A percentile compares a stretch with the other conserved stretches of the same genome.
These are phyloP conservation scores for Eospalax fontanierii DNA, from an alignment of 2,797 vertebrate genomes.

Conservation along the genomic window DNA sequence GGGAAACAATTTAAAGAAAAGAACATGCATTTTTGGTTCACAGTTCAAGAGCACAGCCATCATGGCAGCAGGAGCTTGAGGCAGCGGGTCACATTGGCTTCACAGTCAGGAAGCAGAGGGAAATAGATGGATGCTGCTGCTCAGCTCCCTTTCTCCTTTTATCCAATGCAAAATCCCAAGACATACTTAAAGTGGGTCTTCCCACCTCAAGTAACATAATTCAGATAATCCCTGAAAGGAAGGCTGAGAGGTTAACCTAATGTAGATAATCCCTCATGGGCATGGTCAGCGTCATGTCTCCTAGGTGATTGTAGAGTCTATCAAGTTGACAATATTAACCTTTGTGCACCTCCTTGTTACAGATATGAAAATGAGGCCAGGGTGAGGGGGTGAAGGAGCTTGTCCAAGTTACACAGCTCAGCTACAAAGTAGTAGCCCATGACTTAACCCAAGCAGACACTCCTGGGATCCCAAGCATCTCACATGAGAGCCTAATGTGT, in stretches of 20 bases:
- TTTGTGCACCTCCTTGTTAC: neutral
- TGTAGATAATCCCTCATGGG: neutral
- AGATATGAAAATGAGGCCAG: neutral
- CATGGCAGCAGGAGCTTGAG: neutral
- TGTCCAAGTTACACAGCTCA: neutral
- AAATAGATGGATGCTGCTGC: neutral
- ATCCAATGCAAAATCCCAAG: too few relatives aligned
- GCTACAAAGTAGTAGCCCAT: neutral
- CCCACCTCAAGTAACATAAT: neutral
- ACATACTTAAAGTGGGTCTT: neutral
- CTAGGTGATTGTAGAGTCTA: neutral
- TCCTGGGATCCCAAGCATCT: neutral
- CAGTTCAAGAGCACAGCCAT: neutral
- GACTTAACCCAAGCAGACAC: neutral
- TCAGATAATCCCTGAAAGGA: neutral
- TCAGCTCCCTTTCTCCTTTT: neutral
- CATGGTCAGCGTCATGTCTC: neutral
- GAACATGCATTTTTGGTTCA: neutral
- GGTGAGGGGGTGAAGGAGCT: neutral
- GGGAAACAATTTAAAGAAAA: too few relatives aligned
- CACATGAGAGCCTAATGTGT: too few relatives aligned
- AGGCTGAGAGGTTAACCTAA: neutral
- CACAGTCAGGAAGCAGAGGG: neutral
- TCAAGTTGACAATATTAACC: neutral
- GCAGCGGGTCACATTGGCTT: neutral